phyloP scores from a whole-genome alignment of 2,113 vertebrate genomes.

The Chascanopsetta lugubris region DNA sequence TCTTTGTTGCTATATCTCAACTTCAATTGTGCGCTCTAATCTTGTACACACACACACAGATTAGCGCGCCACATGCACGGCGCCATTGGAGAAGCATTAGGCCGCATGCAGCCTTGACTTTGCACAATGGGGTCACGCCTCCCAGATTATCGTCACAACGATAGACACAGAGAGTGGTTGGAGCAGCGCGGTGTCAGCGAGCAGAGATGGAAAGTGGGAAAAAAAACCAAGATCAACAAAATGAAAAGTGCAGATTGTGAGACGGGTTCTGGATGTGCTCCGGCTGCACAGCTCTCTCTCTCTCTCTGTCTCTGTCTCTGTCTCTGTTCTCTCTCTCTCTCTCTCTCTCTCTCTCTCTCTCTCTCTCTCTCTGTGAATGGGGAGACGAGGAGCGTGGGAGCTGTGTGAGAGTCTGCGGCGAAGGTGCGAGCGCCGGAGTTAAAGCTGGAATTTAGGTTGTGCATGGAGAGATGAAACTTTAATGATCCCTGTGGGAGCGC shows the following conservation, averaged over 20 bases:
- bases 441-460: constrained; percentile 48
- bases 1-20: constrained; percentile 53
- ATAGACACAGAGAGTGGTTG: constrained; percentile 22
- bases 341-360: constrained; percentile 30
- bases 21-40: constrained; percentile 61
- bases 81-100: constrained; percentile 40
- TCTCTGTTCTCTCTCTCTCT: constrained; percentile 36
- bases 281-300: constrained; percentile 33
- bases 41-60: constrained; percentile 40
- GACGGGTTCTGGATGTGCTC: constrained; percentile 10
- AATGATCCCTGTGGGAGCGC: constrained; percentile 50
- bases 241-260: constrained; percentile 40
- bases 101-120: constrained; percentile 14
- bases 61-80: constrained; percentile 46
- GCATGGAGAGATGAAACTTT: constrained; percentile 44
- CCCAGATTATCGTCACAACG: constrained; percentile 43
- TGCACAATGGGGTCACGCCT: constrained; percentile 38
- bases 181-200: neutral
- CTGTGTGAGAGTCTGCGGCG: constrained; percentile 51
- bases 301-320: too few relatives aligned
- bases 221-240: constrained; percentile 20
- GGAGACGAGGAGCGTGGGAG: constrained; percentile 48
- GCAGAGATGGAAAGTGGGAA: constrained; percentile 9
- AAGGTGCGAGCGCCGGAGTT: constrained; percentile 53
- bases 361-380: constrained; percentile 33